Evolutionary conservation across 1,140 invertebrate species (phyloP), one percentile per base, ranked within the genome.

Genomic region (Cotesia vestalis): DNA sequence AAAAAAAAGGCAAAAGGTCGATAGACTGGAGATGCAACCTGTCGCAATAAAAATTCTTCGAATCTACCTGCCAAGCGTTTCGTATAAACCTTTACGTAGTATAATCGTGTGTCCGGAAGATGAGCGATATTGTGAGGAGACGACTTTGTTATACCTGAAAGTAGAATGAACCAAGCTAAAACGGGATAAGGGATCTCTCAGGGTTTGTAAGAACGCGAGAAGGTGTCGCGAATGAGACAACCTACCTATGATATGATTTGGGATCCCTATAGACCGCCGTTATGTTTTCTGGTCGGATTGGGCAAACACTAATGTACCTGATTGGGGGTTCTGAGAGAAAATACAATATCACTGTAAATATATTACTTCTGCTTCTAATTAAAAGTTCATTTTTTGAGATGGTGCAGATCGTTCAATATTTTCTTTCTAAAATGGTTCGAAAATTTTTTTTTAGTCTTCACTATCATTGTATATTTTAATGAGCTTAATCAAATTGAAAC

Each of bases 11-110:
- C n/a, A 53, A 53, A 61, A 73, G 74, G 75, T 70, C 75, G 73
- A 78, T 74, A 77, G 71, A 77, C 75, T 36, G 78, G 11, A 71
- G 69, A 78, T 77, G 77, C 79, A 79, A 82, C 78, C 81, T 83
- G 82, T 80, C 78, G 81, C 82, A 79, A 82, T 82, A 78, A 80
- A 80, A 76, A 71, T 63, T 71, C 75, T 52, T 71, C 55, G 69
- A 71, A 74, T 73, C 51, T 69, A 73, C 66, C 66, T 75, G 69
- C 52, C 59, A 55, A 40, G 57, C 69, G 60, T 68, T 73, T 72
- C 60, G 8, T 60, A 14, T 20, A 46, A 46, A 63, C 35, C 61
- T 63, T 40, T 35, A 35, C 34, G 57, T 64, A 69, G 72, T 69
- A 73, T 73, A 73, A 73, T 69, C 67, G 72, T 70, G 68, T 12